Base-by-base conservation (phyloP, 1,140 invertebrate genomes). In the Danaus plexippus region DNA sequence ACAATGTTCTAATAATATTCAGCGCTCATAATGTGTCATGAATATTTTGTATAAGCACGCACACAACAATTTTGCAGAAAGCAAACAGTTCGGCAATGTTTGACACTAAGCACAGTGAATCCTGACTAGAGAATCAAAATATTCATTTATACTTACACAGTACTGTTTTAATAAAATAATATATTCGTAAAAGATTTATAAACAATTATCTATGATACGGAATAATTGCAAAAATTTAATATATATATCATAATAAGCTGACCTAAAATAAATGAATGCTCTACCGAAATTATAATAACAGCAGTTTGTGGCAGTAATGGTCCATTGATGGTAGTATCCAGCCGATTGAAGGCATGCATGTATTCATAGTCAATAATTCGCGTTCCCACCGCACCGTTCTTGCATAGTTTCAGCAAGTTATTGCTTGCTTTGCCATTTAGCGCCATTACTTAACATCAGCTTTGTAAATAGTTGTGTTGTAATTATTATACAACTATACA, bases 351-450 rank as follows among this genome's bases (percentile, higher is more conserved):
- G 53, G 49, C 56, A 51, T 52, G 54, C 58, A 52, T 62, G 62
- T 71, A 74, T 75, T 68, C 71, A 74, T 71, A 71, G 67, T 73
- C 71, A 69, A 70, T 75, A 75, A 73, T 75, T 69, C 62, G 55
- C 56, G 57, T 60, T 60, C 43, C 22, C 22, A 6, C 1, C 15
- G 49, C 13, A 41, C 51, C 52, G 58, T 45, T 56, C 48, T 57
- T 56, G 57, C 61, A 69, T 73, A 68, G 66, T 73, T 66, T 66
- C 52, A 54, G 54, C 60, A 51, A 57, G 63, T 68, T 69, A 69
- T 69, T 61, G 52, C 54, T 54, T 47, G 49, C 47, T 52, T 40
- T 46, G 43, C 42, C 41, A 11, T 56, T 48, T 32, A 32, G 22
- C 22, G 22, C 22, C 22, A 32, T 32, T 32, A 32, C 22, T 62